Evolutionary conservation across 2,797 vertebrate genomes (phyloP), one percentile per base, ranked within the genome.

Genomic region (Oophaga sylvatica): DNA sequence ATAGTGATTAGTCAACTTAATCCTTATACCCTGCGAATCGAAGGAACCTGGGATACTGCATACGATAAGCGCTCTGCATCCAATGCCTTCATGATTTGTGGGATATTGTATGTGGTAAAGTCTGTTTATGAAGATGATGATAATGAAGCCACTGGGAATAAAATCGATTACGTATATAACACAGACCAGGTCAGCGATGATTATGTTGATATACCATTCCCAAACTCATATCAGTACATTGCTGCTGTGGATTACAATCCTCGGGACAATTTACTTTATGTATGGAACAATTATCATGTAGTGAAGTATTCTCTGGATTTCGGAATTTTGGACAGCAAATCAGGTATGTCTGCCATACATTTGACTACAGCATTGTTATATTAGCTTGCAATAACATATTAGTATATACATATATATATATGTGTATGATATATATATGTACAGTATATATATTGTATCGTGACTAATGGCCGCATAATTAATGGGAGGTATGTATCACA

Each of bases 161-260:
- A 99, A 94, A 98, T 99, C n/a, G 98, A 99, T 94, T 99, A 99
- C 89, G 97, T 99, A 90, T 99, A 99, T 93, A 99, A 99, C 93
- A 99, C 98, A 0, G 98, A 99, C 90, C 97, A 98, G 75, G 98
- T 97, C 92, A 98, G 97, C 92, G 98, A 99, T 29, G 97, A 97
- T 56, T 95, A 96, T 92, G 96, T 99, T 92, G 97, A 99, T 93
- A 96, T 99, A 81, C 95, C 97, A 20, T 99, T 99, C 90, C 98
- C 98, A 80, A 99, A 99, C 91, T 99, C 98, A 1, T 99, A 99
- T 91, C 98, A 99, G 93, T 99, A 99, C 93, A 99, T 99, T 71
- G 98, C 98, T 15, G 98, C 98, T 71, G 98, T 99, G 96, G 98
- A 99, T 97, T 99, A 99, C 93, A 99, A 99, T 90, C 98, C 98